These are phyloP conservation scores for Gymnosoma rotundatum DNA, from an alignment of 2,888 invertebrate species.

Conservation along the genomic window DNA sequence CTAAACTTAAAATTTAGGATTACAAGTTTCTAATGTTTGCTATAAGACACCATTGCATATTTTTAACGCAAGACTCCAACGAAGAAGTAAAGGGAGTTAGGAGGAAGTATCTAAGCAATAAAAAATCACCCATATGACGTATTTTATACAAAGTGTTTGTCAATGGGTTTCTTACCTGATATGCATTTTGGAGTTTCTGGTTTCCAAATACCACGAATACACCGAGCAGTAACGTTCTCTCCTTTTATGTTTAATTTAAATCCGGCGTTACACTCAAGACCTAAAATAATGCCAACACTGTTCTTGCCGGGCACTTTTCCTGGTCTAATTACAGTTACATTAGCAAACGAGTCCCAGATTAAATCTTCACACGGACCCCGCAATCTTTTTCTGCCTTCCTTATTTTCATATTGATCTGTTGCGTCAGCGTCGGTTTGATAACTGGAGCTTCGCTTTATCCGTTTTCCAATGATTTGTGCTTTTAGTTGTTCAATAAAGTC, in stretches of 20 bases:
- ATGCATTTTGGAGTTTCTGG: conserved; percentile 91
- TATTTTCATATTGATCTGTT: conserved; percentile 74
- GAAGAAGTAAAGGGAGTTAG: too few relatives aligned
- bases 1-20: too few relatives aligned
- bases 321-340: conserved; percentile 87
- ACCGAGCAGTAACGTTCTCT: conserved; percentile 89
- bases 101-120: too few relatives aligned
- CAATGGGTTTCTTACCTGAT: conserved; percentile 84
- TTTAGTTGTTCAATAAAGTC: conserved; percentile 78
- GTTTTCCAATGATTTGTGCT: conserved; percentile 77
- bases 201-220: conserved; percentile 93
- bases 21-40: too few relatives aligned
- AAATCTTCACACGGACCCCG: conserved; percentile 86
- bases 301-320: conserved; percentile 88
- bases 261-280: conserved; percentile 89
- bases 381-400: conserved; percentile 74
- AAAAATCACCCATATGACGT: too few relatives aligned
- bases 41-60: too few relatives aligned
- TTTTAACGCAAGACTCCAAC: too few relatives aligned
- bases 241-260: conserved; percentile 89
- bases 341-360: conserved; percentile 79
- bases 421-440: conserved; percentile 69
- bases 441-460: conserved; percentile 73
- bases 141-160: too few relatives aligned
- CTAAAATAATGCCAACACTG: conserved; percentile 89